A percentile compares a stretch with the other conserved stretches of the same genome.
Evolutionary conservation across 1,140 invertebrate genomes (phyloP).

Genomic region (Trachymyrmex cornetzi): DNA sequence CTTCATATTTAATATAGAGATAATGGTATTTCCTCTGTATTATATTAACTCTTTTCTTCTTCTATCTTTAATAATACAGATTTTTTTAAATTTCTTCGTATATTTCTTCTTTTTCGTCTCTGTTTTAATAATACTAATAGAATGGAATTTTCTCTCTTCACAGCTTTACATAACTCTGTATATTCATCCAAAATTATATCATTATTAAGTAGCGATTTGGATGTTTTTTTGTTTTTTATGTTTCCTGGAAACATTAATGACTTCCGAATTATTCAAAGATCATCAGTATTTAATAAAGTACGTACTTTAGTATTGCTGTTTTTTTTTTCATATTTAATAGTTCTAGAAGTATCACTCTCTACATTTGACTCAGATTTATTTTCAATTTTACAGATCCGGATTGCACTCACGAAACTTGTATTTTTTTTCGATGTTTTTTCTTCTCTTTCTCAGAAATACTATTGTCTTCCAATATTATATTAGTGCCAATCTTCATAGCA

Average conservation of each 20-base stretch:
- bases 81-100: constrained; percentile 49
- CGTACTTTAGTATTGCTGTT: not conserved
- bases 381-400: not conserved
- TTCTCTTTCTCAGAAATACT: not conserved
- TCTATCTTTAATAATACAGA: not conserved
- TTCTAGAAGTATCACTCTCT: not conserved
- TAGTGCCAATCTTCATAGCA: not conserved
- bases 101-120: constrained; percentile 43
- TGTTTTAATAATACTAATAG: constrained; percentile 10
- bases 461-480: not conserved
- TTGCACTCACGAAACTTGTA: not conserved
- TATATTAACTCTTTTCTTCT: not conserved
- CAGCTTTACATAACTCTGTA: not conserved
- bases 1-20: not conserved
- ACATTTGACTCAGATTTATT: not conserved
- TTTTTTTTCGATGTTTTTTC: constrained; percentile 32
- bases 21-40: not conserved
- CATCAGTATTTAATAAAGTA: not conserved
- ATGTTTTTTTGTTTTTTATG: constrained; percentile 4
- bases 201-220: not conserved
- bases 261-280: not conserved
- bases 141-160: constrained; percentile 23
- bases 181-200: not conserved
- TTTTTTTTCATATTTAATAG: not conserved
- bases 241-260: constrained; percentile 5